A percentile compares a stretch with the other conserved stretches of the same genome.
These are phyloP conservation scores for Pangasius krempfi DNA, from an alignment of 2,797 vertebrate genomes.

Conservation along the genomic window DNA sequence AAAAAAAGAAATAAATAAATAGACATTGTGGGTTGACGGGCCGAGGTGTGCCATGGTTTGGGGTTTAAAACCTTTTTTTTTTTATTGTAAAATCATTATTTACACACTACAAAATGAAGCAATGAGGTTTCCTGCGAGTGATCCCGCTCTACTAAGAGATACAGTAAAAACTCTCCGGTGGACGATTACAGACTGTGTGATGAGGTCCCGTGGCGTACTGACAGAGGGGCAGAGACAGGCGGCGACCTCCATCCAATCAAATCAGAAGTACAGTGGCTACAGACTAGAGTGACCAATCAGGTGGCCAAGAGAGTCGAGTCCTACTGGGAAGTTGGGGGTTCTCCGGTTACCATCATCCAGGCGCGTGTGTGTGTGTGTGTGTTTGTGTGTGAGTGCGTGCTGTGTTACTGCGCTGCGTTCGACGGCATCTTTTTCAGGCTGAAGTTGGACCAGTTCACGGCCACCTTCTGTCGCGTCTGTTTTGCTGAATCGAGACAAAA, in stretches of 20 bases:
- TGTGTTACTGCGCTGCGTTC: slow-evolving; percentile 90
- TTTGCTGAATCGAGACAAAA: slow-evolving; percentile 99
- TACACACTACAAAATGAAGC: slow-evolving; percentile 81
- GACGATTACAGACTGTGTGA: slow-evolving; percentile 62
- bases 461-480: slow-evolving; percentile 97
- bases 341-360: slow-evolving; percentile 9
- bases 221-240: slow-evolving; percentile 71
- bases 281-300: slow-evolving; percentile 43
- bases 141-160: slow-evolving; percentile 64
- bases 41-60: slow-evolving; percentile 75
- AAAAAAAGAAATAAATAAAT: slow-evolving; percentile 49
- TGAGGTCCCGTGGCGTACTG: slow-evolving; percentile 72
- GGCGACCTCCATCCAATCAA: slow-evolving; percentile 70
- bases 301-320: slow-evolving; percentile 65
- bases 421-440: slow-evolving; percentile 97
- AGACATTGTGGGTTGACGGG: slow-evolving; percentile 67
- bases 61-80: slow-evolving; percentile 82
- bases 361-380: background rate
- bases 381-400: background rate
- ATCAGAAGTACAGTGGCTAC: slow-evolving; percentile 59
- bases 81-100: slow-evolving; percentile 79
- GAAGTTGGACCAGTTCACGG: slow-evolving; percentile 99
- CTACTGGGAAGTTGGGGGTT: slow-evolving; percentile 54
- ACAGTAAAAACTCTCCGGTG: slow-evolving; percentile 69
- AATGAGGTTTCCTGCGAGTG: slow-evolving; percentile 69